Conservation (phyloP, 1,140 invertebrate species). For the Episyrphus balteatus region DNA sequence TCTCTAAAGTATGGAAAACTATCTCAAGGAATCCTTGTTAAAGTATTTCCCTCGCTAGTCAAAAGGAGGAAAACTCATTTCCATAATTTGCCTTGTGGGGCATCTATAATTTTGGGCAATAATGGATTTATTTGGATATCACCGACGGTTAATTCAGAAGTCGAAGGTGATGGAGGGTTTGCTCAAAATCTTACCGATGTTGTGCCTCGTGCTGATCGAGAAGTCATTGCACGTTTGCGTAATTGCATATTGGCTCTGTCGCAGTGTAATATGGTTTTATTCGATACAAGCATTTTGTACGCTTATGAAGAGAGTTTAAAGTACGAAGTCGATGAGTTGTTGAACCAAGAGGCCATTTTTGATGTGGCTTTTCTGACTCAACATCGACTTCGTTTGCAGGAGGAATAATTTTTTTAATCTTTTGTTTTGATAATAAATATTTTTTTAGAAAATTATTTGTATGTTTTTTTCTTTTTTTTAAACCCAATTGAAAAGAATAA, state of each 20-base stretch:
- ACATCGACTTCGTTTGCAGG: constrained; percentile 42
- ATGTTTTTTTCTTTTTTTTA: neutral
- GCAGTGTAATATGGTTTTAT: constrained; percentile 76
- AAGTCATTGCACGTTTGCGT: constrained; percentile 73
- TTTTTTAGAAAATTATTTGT: neutral
- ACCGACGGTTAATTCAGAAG: constrained; percentile 50
- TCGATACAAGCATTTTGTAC: constrained; percentile 83
- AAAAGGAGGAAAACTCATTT: constrained; percentile 94
- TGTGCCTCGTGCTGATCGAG: constrained; percentile 57
- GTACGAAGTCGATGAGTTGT: constrained; percentile 65
- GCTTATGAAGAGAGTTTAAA: constrained; percentile 84
- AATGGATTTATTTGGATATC: constrained; percentile 97
- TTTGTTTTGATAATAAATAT: neutral
- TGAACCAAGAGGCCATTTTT: constrained; percentile 69
- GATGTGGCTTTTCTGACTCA: constrained; percentile 64
- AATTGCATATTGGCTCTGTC: constrained; percentile 84
- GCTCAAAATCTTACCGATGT: constrained; percentile 64
- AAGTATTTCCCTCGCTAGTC: constrained; percentile 86
- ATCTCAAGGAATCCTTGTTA: constrained; percentile 75
- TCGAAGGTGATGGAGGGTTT: constrained; percentile 66
- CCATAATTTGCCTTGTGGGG: constrained; percentile 83
- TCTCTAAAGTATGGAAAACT: constrained; percentile 97
- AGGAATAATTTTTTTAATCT: constrained; percentile 1
- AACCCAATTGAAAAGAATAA: no score
- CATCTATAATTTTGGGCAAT: constrained; percentile 86